A percentile compares a stretch with the other conserved stretches of the same genome.
These are phyloP conservation scores for Brachypalpus laphriformis DNA, from an alignment of 2,888 invertebrate genomes.

Conservation along the genomic window DNA sequence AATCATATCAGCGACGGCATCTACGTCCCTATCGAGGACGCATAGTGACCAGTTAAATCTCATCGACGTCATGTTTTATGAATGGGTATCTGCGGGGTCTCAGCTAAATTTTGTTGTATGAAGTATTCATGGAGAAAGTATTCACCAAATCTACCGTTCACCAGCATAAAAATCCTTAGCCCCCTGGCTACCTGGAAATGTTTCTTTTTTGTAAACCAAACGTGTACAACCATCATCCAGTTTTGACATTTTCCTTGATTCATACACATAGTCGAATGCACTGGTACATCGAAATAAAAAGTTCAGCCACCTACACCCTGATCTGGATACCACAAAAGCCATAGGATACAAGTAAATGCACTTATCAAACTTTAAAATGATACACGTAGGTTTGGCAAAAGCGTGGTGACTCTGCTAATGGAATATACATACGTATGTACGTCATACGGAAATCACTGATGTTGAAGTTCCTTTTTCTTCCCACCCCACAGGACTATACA, in stretches of 20 bases:
- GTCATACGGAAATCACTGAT: constrained; percentile 36
- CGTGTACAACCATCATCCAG: neutral
- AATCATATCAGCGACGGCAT: no score
- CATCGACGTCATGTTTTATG: no score
- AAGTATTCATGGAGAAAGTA: no score
- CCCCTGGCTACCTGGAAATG: no score
- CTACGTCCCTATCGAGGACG: no score
- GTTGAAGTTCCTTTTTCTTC: neutral
- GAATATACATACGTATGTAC: no score
- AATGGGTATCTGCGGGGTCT: no score
- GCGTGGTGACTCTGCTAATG: constrained; percentile 29
- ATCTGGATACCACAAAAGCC: constrained; percentile 34
- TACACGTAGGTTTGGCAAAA: constrained; percentile 24
- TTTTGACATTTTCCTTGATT: neutral
- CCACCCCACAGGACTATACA: constrained; percentile 1
- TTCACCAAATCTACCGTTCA: no score
- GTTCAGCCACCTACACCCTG: neutral
- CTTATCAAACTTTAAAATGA: constrained; percentile 64
- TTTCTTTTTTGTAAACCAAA: neutral
- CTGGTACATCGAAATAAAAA: constrained; percentile 9
- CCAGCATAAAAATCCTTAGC: no score
- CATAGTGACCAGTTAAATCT: no score
- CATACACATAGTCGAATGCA: neutral
- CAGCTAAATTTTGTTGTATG: no score
- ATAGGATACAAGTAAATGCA: constrained; percentile 69